These are phyloP conservation scores for Embiotoca jacksoni DNA, from an alignment of 2,113 vertebrate species.

Conservation along the genomic window DNA sequence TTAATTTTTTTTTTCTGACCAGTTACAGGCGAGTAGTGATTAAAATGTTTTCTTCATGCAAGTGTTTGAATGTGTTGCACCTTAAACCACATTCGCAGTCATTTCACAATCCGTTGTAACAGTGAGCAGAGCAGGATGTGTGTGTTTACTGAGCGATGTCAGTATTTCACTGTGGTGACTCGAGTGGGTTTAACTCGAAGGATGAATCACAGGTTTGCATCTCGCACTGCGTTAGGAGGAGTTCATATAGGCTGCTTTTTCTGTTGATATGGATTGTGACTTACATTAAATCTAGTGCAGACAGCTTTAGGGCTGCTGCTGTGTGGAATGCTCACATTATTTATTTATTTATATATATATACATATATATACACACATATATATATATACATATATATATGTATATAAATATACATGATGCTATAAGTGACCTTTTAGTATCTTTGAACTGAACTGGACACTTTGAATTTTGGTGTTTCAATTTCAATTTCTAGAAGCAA, in stretches of 20 bases:
- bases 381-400: too few species aligned
- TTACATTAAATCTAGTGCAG: constrained; percentile 29
- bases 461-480: constrained; percentile 64
- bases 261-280: constrained; percentile 37
- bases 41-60: constrained; percentile 3
- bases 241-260: constrained; percentile 48
- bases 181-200: constrained; percentile 15
- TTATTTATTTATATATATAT: too few species aligned
- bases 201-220: constrained; percentile 1
- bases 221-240: constrained; percentile 22
- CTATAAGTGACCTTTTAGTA: constrained; percentile 77
- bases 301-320: constrained; percentile 47
- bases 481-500: constrained; percentile 73
- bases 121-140: constrained; percentile 2
- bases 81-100: constrained; percentile 53
- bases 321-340: constrained; percentile 59
- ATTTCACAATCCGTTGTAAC: constrained; percentile 43
- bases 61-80: constrained; percentile 55
- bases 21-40: neutral
- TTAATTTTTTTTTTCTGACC: neutral
- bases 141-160: constrained; percentile 19
- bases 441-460: constrained; percentile 68
- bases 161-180: constrained; percentile 26
- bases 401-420: constrained; percentile 18
- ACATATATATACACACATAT: too few species aligned